Percentiles rank a stretch among this genome's conserved stretches.
These are phyloP conservation scores for Pogonus chalceus DNA, from an alignment of 1,140 invertebrate species.

Conservation along the genomic window DNA sequence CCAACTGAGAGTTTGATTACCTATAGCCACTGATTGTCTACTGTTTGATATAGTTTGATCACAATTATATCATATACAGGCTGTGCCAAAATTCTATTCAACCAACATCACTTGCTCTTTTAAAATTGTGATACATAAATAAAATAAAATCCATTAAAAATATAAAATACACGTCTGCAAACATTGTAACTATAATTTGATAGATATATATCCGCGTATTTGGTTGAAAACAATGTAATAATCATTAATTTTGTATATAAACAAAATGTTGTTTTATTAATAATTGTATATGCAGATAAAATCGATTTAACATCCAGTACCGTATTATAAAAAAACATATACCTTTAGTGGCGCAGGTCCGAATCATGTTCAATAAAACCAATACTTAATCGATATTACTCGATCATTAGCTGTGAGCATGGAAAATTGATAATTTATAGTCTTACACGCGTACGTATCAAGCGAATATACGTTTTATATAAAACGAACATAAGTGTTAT, in stretches of 20 bases:
- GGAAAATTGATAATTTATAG: background rate
- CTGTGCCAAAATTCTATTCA: background rate
- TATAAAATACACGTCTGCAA: no score
- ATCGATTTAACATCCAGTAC: background rate
- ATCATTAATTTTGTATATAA: background rate
- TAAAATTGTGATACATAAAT: no score
- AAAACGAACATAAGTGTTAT: background rate
- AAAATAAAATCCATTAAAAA: no score
- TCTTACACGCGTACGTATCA: background rate
- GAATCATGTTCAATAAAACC: background rate
- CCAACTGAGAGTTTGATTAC: background rate
- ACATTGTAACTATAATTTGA: no score
- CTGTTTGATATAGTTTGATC: conserved; percentile 2
- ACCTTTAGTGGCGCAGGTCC: background rate
- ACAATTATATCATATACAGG: background rate
- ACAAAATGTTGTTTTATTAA: background rate
- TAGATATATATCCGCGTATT: no score
- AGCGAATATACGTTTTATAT: background rate
- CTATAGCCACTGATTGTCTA: conserved; percentile 1
- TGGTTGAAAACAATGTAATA: no score
- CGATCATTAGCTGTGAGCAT: background rate
- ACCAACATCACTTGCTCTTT: no score
- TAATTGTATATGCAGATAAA: background rate
- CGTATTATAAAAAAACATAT: background rate
- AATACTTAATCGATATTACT: conserved; percentile 4